Base-by-base conservation (phyloP, 2,888 invertebrate species). In the Dione vanillae region DNA sequence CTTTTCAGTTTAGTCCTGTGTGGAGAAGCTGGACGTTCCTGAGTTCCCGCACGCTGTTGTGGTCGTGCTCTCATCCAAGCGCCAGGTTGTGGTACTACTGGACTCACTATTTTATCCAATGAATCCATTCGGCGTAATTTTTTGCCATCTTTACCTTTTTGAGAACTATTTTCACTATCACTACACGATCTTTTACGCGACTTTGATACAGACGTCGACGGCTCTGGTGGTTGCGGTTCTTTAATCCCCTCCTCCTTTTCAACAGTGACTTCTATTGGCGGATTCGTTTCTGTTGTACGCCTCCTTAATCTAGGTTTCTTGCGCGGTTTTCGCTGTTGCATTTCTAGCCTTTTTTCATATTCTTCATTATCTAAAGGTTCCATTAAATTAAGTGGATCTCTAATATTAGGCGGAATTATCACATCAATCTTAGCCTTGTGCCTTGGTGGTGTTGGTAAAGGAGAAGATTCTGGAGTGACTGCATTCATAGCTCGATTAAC, bases 381-480 rank as follows among this genome's bases (percentile, higher is more conserved):
- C 83, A 96, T 94, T 70, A 99, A 92, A 90, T 98, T 98, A 65
- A 99, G 89, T 0, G 99, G 99, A 92, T 99, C 99, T 80, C 96
- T 95, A 64, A 98, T 97, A 85, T 99, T 98, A 43, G 97, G 97
- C 64, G 98, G 99, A 83, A 98, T 98, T 71, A 98, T 96, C 3
- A 97, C 98, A 91, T 98, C 97, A 76, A 98, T 96, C 83, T 96
- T 96, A 54, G 95, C 96, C 84, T 96, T 96, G 74, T 96, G 94
- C 73, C 96, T 94, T 65, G 96, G 96, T n/a, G 97, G 97, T 49
- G 96, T 96, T 67, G 97, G 96, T 82, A 98, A 88, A 0, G 99
- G 99, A 70, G 98, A 98, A 41, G 98, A 97, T 82, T 97, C 96
- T 66, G 98, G 98, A 16, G 98, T 98, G 0, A 96, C 96, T n/a